phyloP scores from a whole-genome alignment of 2,113 vertebrate genomes.

The Prionailurus bengalensis region DNA sequence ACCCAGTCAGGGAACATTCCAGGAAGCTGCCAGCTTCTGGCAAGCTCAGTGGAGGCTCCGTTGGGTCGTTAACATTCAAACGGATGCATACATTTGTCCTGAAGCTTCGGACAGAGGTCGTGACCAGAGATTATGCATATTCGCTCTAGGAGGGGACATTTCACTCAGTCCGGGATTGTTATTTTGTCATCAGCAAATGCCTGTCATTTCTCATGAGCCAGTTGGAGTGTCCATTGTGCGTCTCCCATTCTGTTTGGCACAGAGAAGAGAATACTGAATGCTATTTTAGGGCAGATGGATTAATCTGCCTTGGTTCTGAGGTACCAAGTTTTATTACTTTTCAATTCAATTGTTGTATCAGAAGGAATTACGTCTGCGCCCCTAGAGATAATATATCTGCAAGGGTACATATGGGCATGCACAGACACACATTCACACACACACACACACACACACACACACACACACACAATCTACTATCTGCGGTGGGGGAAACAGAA shows the following conservation, averaged over 20 bases:
- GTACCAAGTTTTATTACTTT: background rate
- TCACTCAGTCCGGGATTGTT: no score
- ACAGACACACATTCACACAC: background rate
- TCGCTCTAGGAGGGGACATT: background rate
- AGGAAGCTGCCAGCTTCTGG: background rate
- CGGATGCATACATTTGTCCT: accelerated
- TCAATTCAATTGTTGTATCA: background rate
- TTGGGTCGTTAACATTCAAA: background rate
- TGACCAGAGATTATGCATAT: no score
- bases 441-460: background rate
- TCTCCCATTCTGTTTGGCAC: background rate
- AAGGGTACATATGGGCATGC: background rate
- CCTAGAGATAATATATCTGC: background rate
- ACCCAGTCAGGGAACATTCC: background rate
- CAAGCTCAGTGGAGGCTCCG: background rate
- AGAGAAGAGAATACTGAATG: background rate
- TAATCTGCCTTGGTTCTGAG: background rate
- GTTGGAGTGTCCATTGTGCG: background rate
- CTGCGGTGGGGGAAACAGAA: background rate
- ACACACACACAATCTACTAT: background rate
- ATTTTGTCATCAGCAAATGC: background rate
- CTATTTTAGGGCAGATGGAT: background rate
- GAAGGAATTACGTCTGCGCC: background rate
- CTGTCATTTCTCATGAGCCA: background rate
- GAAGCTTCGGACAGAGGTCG: background rate